Conservation (phyloP, 30 jellyfish, hydroid and myxozoan genomes). For the Turritopsis rubra region DNA sequence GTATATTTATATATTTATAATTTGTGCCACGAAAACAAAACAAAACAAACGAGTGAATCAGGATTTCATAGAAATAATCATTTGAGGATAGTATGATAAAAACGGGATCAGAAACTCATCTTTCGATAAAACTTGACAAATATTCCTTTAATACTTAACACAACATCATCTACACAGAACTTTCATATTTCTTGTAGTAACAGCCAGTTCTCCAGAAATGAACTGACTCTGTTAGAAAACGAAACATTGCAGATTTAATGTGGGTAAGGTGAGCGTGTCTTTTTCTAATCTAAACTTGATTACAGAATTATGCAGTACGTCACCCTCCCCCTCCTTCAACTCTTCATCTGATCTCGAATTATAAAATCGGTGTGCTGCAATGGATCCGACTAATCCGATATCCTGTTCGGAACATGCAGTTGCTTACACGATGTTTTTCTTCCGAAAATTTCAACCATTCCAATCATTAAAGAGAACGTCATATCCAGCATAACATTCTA, state of each 20-base stretch:
- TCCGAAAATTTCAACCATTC: background rate
- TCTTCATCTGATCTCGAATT: too few relatives aligned
- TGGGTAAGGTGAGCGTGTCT: too few relatives aligned
- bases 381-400: too few relatives aligned
- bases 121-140: background rate
- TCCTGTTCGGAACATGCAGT: background rate
- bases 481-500: background rate
- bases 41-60: background rate
- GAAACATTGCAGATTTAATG: too few relatives aligned
- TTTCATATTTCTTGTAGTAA: background rate
- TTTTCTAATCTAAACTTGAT: too few relatives aligned
- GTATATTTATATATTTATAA: background rate
- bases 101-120: background rate
- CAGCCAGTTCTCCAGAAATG: background rate
- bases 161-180: too few relatives aligned
- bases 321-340: too few relatives aligned
- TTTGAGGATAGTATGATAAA: background rate
- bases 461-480: background rate
- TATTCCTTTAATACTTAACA: background rate
- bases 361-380: too few relatives aligned
- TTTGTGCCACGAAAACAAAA: background rate
- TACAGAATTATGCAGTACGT: too few relatives aligned
- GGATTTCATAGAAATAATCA: background rate
- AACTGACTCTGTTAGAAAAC: too few relatives aligned
- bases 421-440: background rate